Evolutionary conservation across 1,140 invertebrate genomes (phyloP), one percentile per base, ranked within the genome.

Genomic region (Musca vetustissima): DNA sequence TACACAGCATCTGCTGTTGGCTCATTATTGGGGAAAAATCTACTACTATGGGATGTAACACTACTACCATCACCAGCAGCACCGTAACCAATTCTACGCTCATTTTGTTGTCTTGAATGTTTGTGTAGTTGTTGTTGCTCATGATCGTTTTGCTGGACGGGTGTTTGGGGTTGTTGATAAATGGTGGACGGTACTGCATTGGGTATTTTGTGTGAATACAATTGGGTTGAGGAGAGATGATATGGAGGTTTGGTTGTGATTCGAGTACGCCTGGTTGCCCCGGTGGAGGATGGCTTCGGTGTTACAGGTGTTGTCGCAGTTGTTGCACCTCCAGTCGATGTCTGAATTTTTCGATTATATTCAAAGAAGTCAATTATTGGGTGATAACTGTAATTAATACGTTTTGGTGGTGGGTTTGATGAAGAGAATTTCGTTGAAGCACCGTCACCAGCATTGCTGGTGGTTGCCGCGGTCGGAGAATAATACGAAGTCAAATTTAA

Each of bases 291-390:
- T 4, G 43, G 6, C 15, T 52, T 21, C 24, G 24, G 15, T 17
- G 64, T 43, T 25, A 19, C 13, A n/a, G 72, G 19, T 32, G 69
- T 59, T 2, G 69, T 43, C 22, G 36, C 49, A 52, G 53, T 15
- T 32, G 55, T 19, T 21, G 74, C 53, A 13, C 55, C 50, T 64
- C 71, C 71, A 9, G 73, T 66, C 21, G 36, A 11, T 43, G 36
- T 43, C 13, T 43, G 36, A 13, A 43, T 43, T 43, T 43, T 43
- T 11, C 36, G 64, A 69, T 61, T 75, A 61, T 75, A 76, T 65
- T 88, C 89, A 77, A 93, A 93, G 79, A 92, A 93, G 74, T 93
- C 91, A 71, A 93, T 92, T 64, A 93, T 93, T 2, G 92, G 92
- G 81, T 93, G 92, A 75, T 93, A 93, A 77, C 90, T 92, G 74